These are phyloP conservation scores for Antechinus stuartii DNA, from an alignment of 2,113 vertebrate genomes.

Conservation along the genomic window DNA sequence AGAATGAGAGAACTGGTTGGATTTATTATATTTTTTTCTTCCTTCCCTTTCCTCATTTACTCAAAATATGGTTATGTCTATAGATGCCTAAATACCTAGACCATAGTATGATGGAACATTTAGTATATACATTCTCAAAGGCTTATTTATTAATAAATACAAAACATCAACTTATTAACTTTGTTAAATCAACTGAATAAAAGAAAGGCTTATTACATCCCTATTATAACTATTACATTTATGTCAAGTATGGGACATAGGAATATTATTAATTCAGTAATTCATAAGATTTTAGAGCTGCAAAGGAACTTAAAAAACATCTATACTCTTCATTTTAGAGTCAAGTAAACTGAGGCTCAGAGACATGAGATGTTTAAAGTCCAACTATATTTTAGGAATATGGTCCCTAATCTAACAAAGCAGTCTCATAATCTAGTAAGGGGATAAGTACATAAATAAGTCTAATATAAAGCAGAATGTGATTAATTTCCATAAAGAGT, in stretches of 20 bases:
- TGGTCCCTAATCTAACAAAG: background rate
- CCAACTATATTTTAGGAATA: background rate
- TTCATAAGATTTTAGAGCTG: conserved; percentile 36
- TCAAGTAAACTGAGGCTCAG: conserved; percentile 53
- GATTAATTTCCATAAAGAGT: background rate
- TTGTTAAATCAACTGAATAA: background rate
- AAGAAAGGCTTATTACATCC: background rate
- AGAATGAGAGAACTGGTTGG: conserved; percentile 35
- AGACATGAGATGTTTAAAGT: conserved; percentile 43
- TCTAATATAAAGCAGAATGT: background rate
- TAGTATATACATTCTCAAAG: conserved; percentile 51
- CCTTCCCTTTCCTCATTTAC: background rate
- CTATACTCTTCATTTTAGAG: conserved; percentile 55
- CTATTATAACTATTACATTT: background rate
- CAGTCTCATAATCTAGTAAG: background rate
- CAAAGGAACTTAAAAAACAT: conserved; percentile 25
- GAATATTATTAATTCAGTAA: background rate
- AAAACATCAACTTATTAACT: background rate
- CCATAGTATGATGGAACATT: conserved; percentile 30
- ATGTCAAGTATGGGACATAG: background rate
- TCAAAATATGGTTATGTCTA: conserved; percentile 12
- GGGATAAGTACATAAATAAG: background rate
- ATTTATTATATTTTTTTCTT: background rate
- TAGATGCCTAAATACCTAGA: conserved; percentile 39
- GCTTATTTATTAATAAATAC: conserved; percentile 46